These are phyloP conservation scores for Vireo altiloquus DNA, from an alignment of 2,113 vertebrate species.

Conservation along the genomic window DNA sequence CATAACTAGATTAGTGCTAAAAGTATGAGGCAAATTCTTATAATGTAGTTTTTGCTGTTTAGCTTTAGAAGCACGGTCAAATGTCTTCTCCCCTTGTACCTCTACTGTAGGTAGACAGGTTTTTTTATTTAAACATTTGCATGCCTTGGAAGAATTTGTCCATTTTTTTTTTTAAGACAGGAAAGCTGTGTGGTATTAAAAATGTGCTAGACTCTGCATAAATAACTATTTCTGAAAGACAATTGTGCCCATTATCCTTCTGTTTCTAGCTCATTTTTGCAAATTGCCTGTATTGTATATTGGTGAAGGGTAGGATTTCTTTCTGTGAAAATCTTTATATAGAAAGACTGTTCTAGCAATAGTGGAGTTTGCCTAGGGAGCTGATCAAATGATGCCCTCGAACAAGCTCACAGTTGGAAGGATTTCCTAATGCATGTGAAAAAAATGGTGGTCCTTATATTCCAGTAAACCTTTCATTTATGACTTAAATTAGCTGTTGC, in stretches of 20 bases:
- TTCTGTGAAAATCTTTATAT: neutral
- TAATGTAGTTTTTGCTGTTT: neutral
- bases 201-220: accelerated
- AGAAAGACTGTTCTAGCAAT: neutral
- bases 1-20: neutral
- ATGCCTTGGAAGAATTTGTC: neutral
- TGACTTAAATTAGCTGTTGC: neutral
- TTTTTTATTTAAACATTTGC: neutral
- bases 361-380: neutral
- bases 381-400: neutral
- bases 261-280: neutral
- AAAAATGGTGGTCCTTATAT: neutral
- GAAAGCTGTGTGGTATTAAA: neutral
- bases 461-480: neutral
- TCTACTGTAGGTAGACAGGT: neutral
- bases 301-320: neutral
- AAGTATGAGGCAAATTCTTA: neutral
- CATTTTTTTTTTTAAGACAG: neutral
- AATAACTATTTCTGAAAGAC: neutral
- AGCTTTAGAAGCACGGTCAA: neutral
- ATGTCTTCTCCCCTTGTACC: neutral
- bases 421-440: neutral
- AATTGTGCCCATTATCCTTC: neutral
- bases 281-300: neutral
- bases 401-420: neutral